Base-by-base conservation (phyloP, 2,113 vertebrate species). In the Propithecus coquereli region DNA sequence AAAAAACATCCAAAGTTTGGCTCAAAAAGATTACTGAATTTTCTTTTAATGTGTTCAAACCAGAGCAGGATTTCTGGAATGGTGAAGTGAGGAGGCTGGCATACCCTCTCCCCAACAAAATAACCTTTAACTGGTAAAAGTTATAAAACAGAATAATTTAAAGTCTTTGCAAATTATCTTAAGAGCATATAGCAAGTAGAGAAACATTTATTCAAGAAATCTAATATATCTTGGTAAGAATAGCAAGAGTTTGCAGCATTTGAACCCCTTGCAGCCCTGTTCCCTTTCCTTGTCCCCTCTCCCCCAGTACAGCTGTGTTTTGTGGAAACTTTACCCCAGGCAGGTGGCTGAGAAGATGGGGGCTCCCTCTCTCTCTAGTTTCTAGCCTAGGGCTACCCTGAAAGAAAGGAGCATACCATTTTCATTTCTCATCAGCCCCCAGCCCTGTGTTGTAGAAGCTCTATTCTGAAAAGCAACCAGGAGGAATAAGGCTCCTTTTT, bases 141-240 rank as follows among this genome's bases (percentile, higher is more conserved):
- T 76, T 27, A 71, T 40, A 88, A 65, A 86, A 80, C 30, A 71
- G 17, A 82, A 37, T 86, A 27, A 65, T 87, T 90, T 87, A 43
- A 95, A 74, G 40, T 79, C 37, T 87, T 87, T 34, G 66, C 45
- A 86, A 77, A 59, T 30, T 87, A 14, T 43, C 2, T 20, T 40
- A 84, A 95, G 17, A 61, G 17, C 16, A 89, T 54, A 89, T 0
- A 79, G n/a, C 14, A 90, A 95, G 90, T 47, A 25, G 43, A 94
- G 50, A 96, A 86, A 94, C 34, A 74, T 43, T 96, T 77, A 77
- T 66, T 95, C n/a, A 88, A 85, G 71, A 84, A 81, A 47, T 80
- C 20, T 89, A 87, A 8, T 76, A 45, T 73, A 52, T 90, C 40
- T 95, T 74, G 43, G 23, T 85, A 84, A 91, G 52, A 88, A 91